Percentiles rank a stretch among this genome's conserved stretches.
Evolutionary conservation across 2,888 invertebrate genomes (phyloP).

Genomic region (Drosophila demipolita): DNA sequence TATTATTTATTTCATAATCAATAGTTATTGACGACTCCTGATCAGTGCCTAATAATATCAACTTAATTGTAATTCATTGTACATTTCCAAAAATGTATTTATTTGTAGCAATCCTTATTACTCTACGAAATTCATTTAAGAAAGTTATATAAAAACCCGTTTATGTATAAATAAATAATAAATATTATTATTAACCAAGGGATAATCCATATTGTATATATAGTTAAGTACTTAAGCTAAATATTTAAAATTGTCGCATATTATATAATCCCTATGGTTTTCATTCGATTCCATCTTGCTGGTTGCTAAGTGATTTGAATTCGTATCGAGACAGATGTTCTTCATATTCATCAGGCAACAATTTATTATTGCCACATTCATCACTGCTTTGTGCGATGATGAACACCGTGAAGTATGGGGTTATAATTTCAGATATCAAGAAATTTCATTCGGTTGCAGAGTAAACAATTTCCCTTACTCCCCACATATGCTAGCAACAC

Average conservation of each 20-base stretch:
- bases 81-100: too few species aligned
- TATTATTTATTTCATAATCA: not conserved
- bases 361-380: constrained; percentile 30
- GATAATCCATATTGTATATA: not conserved
- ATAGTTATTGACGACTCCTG: not conserved
- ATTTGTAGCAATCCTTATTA: not conserved
- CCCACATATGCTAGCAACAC: constrained; percentile 66
- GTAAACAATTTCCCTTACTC: constrained; percentile 30
- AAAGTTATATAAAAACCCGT: too few species aligned
- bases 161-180: not conserved
- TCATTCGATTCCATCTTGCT: constrained; percentile 6
- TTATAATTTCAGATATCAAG: constrained; percentile 38
- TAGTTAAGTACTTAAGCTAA: not conserved
- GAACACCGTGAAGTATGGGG: constrained; percentile 17
- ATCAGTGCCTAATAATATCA: not conserved
- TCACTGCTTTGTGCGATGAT: constrained; percentile 18
- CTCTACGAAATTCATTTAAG: too few species aligned
- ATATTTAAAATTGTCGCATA: not conserved
- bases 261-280: not conserved
- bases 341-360: constrained; percentile 13
- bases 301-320: constrained; percentile 41
- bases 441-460: constrained; percentile 21
- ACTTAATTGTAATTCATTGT: too few species aligned
- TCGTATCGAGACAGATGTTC: constrained; percentile 45
- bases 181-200: not conserved